These are phyloP conservation scores for Aquatica leii DNA, from an alignment of 2,888 invertebrate species.

Conservation along the genomic window DNA sequence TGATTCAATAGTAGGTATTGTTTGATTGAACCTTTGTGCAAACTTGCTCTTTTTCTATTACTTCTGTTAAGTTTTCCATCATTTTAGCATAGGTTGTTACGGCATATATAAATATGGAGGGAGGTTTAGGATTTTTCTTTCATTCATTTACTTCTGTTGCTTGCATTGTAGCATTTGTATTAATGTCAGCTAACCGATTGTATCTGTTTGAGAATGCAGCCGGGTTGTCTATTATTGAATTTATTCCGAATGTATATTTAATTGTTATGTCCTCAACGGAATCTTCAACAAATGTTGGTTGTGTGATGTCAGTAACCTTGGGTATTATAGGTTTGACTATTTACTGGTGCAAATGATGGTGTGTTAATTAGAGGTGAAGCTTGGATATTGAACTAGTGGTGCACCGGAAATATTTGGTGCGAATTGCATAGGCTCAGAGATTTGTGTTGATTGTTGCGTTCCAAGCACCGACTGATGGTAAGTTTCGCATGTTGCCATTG, in stretches of 20 bases:
- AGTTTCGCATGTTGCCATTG: too few species aligned
- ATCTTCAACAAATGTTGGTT: constrained; percentile 15
- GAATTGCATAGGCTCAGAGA: constrained; percentile 8
- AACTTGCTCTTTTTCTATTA: neutral
- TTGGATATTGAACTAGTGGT: constrained; percentile 11
- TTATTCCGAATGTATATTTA: constrained; percentile 10
- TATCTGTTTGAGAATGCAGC: constrained; percentile 9
- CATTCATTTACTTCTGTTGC: neutral
- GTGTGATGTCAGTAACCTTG: constrained; percentile 9
- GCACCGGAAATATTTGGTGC: too few species aligned
- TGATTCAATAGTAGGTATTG: neutral
- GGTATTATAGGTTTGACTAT: constrained; percentile 12
- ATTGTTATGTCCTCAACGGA: constrained; percentile 13
- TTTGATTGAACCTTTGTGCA: constrained; percentile 1
- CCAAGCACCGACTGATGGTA: constrained; percentile 6
- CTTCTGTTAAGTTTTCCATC: constrained; percentile 2
- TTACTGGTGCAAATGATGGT: too few species aligned
- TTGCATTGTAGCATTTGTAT: constrained; percentile 1
- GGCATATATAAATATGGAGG: constrained; percentile 10
- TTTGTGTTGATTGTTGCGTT: neutral
- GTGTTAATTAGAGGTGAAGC: neutral
- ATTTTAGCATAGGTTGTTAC: constrained; percentile 7
- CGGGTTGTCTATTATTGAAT: too few species aligned
- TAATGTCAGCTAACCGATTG: constrained; percentile 8
- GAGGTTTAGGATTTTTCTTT: constrained; percentile 10